phyloP scores from a whole-genome alignment of 2,888 invertebrate species.

The Onchidella celtica region DNA sequence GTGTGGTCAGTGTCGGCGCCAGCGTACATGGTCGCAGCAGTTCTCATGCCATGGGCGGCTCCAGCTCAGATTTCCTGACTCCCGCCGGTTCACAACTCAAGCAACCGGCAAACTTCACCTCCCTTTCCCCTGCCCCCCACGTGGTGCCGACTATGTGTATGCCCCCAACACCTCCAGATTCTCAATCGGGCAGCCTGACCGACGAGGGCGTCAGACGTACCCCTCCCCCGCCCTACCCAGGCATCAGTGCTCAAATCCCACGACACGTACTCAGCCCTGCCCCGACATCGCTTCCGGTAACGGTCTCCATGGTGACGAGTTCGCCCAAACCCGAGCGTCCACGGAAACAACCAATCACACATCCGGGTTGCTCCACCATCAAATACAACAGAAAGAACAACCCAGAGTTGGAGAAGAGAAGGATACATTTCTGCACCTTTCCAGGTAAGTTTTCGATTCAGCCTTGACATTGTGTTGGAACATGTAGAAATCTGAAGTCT shows the following conservation, averaged over 20 bases:
- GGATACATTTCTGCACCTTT: slow-evolving; percentile 98
- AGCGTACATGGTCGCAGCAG: background rate
- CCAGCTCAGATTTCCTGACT: slow-evolving; percentile 4
- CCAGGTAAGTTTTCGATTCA: slow-evolving; percentile 81
- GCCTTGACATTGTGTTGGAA: no score
- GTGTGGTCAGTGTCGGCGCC: background rate
- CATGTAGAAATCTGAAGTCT: no score
- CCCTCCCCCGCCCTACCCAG: slow-evolving; percentile 75
- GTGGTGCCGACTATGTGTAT: slow-evolving; percentile 61
- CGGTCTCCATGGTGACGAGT: slow-evolving; percentile 43
- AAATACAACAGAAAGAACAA: slow-evolving; percentile 97
- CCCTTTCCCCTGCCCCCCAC: slow-evolving; percentile 54
- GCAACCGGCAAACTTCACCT: slow-evolving; percentile 11
- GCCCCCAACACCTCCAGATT: slow-evolving; percentile 74
- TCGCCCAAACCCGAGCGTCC: slow-evolving; percentile 45
- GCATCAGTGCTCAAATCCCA: slow-evolving; percentile 53
- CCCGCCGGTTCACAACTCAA: slow-evolving; percentile 33
- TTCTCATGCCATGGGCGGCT: background rate
- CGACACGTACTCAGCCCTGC: slow-evolving; percentile 46
- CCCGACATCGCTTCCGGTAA: slow-evolving; percentile 45
- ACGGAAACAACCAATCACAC: slow-evolving; percentile 72
- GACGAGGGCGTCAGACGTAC: slow-evolving; percentile 65
- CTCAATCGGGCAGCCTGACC: slow-evolving; percentile 73
- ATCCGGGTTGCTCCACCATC: slow-evolving; percentile 80
- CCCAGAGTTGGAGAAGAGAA: slow-evolving; percentile 95